Evolutionary conservation across 2,797 vertebrate genomes (phyloP).

Genomic region (Simalia tracyae): DNA sequence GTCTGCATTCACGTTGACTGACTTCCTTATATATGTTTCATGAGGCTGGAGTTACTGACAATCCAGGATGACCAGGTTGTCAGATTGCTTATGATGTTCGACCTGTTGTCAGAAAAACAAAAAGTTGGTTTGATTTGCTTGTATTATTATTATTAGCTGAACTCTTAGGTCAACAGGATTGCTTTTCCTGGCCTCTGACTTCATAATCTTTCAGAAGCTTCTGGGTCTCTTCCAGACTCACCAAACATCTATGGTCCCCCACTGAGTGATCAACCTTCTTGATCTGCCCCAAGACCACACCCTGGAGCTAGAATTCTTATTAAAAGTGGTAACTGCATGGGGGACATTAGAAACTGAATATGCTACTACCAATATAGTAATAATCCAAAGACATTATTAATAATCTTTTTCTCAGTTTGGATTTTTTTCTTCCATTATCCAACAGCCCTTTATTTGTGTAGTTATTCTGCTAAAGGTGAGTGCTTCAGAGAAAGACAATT

Average conservation of each 20-base stretch:
- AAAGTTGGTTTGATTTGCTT: neutral
- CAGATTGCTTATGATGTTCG: neutral
- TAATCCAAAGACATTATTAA: neutral
- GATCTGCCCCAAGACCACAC: neutral
- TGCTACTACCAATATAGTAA: neutral
- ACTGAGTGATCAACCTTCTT: neutral
- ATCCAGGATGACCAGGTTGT: neutral
- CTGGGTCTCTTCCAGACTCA: neutral
- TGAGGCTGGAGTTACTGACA: neutral
- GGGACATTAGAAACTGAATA: slow-evolving; percentile 19
- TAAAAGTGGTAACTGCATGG: neutral
- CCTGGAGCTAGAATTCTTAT: neutral
- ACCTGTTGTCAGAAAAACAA: neutral
- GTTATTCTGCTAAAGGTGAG: neutral
- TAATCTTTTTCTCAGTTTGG: neutral
- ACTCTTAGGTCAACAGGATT: neutral
- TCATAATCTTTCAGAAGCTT: neutral
- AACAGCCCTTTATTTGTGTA: neutral
- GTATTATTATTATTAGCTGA: neutral
- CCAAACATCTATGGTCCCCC: neutral
- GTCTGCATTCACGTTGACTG: neutral
- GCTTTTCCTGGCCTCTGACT: neutral
- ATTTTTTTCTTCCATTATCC: neutral
- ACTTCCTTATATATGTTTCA: neutral
- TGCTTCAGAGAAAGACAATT: neutral